Evolutionary conservation across 2,888 invertebrate genomes (phyloP).

Genomic region (Stenurella melanura): DNA sequence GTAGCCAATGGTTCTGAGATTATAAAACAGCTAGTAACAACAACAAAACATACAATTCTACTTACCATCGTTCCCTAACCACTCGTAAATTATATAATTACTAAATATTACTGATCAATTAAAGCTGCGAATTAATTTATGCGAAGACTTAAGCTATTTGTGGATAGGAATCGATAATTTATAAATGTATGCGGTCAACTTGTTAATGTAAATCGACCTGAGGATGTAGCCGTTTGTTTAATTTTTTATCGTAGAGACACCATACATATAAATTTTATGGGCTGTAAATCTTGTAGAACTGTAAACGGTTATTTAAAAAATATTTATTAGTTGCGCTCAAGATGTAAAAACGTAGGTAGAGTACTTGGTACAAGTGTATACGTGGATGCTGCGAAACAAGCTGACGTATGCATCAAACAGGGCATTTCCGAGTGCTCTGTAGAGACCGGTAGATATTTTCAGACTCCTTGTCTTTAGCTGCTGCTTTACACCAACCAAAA

Average conservation of each 20-base stretch:
- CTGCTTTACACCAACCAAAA: no score
- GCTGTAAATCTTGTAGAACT: conserved; percentile 36
- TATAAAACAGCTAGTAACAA: not conserved
- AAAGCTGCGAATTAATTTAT: not conserved
- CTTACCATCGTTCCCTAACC: not conserved
- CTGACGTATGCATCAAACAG: not conserved
- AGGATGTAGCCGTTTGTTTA: conserved; percentile 21
- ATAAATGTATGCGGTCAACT: conserved; percentile 7
- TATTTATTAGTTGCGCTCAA: conserved; percentile 17
- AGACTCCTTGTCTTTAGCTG: not conserved
- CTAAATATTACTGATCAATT: not conserved
- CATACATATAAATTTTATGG: conserved; percentile 33
- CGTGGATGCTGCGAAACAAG: not conserved
- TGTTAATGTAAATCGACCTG: conserved; percentile 22
- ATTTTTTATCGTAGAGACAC: conserved; percentile 25
- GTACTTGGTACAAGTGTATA: conserved; percentile 33
- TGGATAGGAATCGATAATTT: conserved; percentile 9
- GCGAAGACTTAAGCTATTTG: not conserved
- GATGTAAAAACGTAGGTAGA: conserved; percentile 36
- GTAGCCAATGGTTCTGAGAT: not conserved
- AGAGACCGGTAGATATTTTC: not conserved
- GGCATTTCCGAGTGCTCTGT: not conserved
- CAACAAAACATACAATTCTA: not conserved
- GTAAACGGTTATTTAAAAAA: conserved; percentile 30
- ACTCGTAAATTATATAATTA: not conserved